These are phyloP conservation scores for Empidonax alnorum DNA, from an alignment of 2,113 vertebrate species.

Conservation along the genomic window DNA sequence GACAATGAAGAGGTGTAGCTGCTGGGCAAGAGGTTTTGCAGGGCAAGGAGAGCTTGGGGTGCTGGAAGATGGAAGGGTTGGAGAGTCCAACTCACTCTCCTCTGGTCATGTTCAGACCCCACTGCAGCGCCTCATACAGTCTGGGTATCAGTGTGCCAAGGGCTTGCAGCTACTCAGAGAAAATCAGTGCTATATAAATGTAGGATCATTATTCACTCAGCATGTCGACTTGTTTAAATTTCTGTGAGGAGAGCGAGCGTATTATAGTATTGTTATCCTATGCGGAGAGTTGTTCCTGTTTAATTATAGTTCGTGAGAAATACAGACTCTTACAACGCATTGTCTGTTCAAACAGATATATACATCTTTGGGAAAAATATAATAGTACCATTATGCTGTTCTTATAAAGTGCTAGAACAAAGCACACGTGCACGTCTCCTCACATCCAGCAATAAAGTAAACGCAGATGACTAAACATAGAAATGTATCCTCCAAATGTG, in stretches of 20 bases:
- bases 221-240: slow-evolving; percentile 9
- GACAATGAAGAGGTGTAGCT: background rate
- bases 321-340: background rate
- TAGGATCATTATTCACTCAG: slow-evolving; percentile 46
- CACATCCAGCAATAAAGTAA: slow-evolving; percentile 6
- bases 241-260: slow-evolving; percentile 8
- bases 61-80: background rate
- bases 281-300: slow-evolving; percentile 9
- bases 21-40: background rate
- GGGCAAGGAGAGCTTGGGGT: background rate
- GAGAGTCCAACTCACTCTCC: background rate
- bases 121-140: background rate
- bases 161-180: background rate
- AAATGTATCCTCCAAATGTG: background rate
- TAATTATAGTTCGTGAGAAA: slow-evolving; percentile 46
- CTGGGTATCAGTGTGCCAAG: background rate
- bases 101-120: background rate
- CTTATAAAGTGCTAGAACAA: slow-evolving; percentile 15
- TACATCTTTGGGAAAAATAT: slow-evolving; percentile 15
- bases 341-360: slow-evolving; percentile 36
- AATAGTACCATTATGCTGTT: slow-evolving; percentile 2
- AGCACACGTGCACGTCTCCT: background rate
- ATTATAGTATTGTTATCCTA: slow-evolving; percentile 44
- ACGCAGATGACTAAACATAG: background rate
- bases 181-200: slow-evolving; percentile 6